phyloP scores from a whole-genome alignment of 2,797 vertebrate genomes.

The Falco columbarius region DNA sequence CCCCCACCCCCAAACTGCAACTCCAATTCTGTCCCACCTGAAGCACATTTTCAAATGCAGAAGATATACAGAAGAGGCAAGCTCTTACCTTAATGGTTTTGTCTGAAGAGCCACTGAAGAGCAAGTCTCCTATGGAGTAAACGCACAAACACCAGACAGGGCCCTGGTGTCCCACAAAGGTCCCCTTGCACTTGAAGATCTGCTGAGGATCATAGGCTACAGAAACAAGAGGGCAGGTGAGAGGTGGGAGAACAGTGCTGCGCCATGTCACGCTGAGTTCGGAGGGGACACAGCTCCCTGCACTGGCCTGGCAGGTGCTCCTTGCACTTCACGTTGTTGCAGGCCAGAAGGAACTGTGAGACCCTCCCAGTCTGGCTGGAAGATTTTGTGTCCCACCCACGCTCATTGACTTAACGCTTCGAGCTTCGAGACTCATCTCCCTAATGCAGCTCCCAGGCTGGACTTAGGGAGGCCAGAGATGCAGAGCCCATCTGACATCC shows the following conservation, averaged over 20 bases:
- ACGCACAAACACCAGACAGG: constrained; percentile 98
- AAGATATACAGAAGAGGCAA: background rate
- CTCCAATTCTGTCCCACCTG: background rate
- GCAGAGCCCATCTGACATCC: background rate
- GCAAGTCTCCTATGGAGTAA: constrained; percentile 96
- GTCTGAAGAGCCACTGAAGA: constrained; percentile 98
- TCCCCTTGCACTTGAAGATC: constrained; percentile 99
- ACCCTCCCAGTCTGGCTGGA: background rate
- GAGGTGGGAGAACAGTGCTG: background rate
- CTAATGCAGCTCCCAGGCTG: background rate
- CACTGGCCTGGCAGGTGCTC: background rate
- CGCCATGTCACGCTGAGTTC: accelerated
- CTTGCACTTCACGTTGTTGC: background rate
- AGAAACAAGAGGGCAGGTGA: background rate
- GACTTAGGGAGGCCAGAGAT: background rate
- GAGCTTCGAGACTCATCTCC: background rate
- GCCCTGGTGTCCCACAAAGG: constrained; percentile 97
- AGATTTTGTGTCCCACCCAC: background rate
- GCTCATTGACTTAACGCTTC: background rate
- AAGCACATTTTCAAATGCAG: background rate
- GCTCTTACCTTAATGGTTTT: constrained; percentile 95
- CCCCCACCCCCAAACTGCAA: background rate
- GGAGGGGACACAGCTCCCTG: background rate
- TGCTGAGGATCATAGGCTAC: constrained; percentile 98
- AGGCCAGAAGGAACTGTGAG: background rate